Evolutionary conservation across 2,888 invertebrate genomes (phyloP).

Genomic region (Euplagia quadripunctaria): DNA sequence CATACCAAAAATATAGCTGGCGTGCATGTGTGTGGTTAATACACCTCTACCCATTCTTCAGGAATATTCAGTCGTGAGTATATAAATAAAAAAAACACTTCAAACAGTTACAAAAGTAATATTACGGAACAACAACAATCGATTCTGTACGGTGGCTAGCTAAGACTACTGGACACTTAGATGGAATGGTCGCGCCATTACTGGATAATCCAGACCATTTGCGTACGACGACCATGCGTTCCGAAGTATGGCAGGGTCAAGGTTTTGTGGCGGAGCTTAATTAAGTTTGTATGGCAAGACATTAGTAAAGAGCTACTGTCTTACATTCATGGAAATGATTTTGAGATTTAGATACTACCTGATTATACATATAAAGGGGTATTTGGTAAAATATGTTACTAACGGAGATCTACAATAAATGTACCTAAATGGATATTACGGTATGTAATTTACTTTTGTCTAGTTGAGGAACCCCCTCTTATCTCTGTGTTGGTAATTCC

Average conservation of each 20-base stretch:
- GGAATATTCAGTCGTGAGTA: not conserved
- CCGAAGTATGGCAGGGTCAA: constrained; percentile 22
- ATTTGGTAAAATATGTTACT: too few relatives aligned
- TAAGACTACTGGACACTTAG: constrained; percentile 53
- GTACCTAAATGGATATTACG: too few relatives aligned
- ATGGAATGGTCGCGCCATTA: constrained; percentile 76
- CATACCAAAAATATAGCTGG: too few relatives aligned
- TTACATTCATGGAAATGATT: not conserved
- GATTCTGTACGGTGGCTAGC: constrained; percentile 59
- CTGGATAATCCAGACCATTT: constrained; percentile 74
- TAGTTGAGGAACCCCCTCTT: not conserved
- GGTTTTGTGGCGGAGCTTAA: constrained; percentile 19
- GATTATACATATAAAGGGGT: not conserved
- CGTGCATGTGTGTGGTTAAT: too few relatives aligned
- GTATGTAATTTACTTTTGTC: not conserved
- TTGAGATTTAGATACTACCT: too few relatives aligned
- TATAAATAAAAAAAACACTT: not conserved
- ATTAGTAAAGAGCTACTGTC: not conserved
- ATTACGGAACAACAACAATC: constrained; percentile 56
- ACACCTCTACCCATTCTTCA: too few relatives aligned
- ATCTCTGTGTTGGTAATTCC: not conserved
- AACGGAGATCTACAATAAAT: too few relatives aligned
- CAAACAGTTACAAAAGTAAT: not conserved
- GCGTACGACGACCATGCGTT: constrained; percentile 59
- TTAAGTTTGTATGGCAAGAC: constrained; percentile 3